These are phyloP conservation scores for Brachyhypopomus gauderio DNA, from an alignment of 2,113 vertebrate genomes.

Conservation along the genomic window DNA sequence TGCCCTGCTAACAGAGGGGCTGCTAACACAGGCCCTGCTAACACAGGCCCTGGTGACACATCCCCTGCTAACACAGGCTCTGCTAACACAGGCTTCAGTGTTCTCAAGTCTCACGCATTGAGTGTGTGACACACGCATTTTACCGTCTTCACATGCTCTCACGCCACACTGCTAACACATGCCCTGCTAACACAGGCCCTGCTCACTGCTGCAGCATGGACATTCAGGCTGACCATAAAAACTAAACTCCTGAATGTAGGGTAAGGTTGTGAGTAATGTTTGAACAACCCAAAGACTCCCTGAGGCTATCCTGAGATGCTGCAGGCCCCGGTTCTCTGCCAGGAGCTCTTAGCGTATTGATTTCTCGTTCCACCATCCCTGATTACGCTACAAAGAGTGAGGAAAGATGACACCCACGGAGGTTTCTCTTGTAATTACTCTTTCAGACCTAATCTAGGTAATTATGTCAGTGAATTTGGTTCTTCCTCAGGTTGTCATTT, in stretches of 20 bases:
- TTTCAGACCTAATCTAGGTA: slow-evolving; percentile 50
- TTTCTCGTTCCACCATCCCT: slow-evolving; percentile 37
- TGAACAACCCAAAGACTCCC: slow-evolving; percentile 11
- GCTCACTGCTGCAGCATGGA: not conserved
- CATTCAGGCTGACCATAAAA: not conserved
- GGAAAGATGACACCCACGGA: slow-evolving; percentile 45
- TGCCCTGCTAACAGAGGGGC: no score
- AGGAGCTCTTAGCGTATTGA: slow-evolving; percentile 39
- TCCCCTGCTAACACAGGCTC: not conserved
- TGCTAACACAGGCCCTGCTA: not conserved
- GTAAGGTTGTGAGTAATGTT: not conserved
- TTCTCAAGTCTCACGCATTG: no score
- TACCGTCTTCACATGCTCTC: no score
- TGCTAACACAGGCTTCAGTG: no score
- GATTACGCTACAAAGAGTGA: slow-evolving; percentile 39
- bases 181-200: not conserved
- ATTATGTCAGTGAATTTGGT: slow-evolving; percentile 49
- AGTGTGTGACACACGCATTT: no score
- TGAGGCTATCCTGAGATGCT: not conserved
- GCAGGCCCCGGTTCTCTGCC: not conserved
- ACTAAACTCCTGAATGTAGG: slow-evolving; percentile 1
- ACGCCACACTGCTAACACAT: no score
- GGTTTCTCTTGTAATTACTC: slow-evolving; percentile 49
- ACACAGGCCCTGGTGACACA: not conserved
- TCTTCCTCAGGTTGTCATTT: slow-evolving; percentile 51